These are phyloP conservation scores for Ascaphus truei DNA, from an alignment of 2,113 vertebrate genomes.

Conservation along the genomic window DNA sequence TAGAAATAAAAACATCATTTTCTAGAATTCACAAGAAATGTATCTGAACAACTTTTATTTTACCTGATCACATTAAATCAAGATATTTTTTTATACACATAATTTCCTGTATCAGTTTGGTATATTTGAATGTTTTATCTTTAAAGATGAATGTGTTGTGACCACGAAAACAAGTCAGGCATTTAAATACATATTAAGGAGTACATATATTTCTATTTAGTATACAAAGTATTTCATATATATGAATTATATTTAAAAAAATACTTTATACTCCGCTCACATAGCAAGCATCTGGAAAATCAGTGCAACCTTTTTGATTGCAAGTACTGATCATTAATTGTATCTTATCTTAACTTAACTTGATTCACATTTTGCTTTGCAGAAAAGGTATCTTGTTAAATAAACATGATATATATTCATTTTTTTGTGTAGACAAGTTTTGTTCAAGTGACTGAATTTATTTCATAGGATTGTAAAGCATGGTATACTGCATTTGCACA, in stretches of 20 bases:
- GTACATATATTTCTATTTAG: conserved; percentile 74
- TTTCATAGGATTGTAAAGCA: conserved; percentile 65
- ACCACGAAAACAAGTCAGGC: conserved; percentile 75
- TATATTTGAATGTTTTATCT: conserved; percentile 66
- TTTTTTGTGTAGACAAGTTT: conserved; percentile 63
- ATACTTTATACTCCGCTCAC: conserved; percentile 98
- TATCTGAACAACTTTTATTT: conserved; percentile 57
- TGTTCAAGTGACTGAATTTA: conserved; percentile 67
- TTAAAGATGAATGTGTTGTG: conserved; percentile 69
- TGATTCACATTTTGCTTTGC: conserved; percentile 62
- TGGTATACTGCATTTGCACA: conserved; percentile 69
- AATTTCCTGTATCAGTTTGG: conserved; percentile 59
- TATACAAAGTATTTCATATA: conserved; percentile 99
- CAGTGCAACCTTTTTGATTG: conserved; percentile 71
- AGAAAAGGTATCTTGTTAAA: conserved; percentile 62
- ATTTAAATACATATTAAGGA: conserved; percentile 79
- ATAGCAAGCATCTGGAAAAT: conserved; percentile 93
- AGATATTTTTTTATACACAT: conserved; percentile 62
- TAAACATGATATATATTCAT: conserved; percentile 53
- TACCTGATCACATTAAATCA: conserved; percentile 66
- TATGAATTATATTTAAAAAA: conserved; percentile 99
- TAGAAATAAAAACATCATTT: conserved; percentile 57
- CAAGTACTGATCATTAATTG: conserved; percentile 56
- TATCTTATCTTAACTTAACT: conserved; percentile 52
- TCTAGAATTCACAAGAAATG: conserved; percentile 63